Conservation (phyloP, 2,797 vertebrate species). For the Chrysocyon brachyurus region DNA sequence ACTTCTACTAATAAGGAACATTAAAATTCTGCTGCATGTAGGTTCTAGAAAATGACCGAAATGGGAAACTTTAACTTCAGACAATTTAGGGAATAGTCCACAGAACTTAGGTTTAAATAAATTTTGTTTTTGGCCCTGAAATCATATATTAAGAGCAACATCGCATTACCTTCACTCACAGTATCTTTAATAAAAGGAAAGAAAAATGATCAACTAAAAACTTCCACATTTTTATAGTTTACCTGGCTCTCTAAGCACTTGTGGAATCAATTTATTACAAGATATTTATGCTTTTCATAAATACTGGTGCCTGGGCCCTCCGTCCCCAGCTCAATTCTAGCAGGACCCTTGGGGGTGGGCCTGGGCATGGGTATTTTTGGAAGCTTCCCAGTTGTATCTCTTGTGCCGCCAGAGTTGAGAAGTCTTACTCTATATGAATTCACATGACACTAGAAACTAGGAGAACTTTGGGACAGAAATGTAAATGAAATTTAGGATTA, state of each 20-base stretch:
- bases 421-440: background rate
- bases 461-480: background rate
- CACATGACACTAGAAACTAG: background rate
- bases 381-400: background rate
- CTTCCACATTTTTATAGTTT: constrained; percentile 52
- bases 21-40: constrained; percentile 73
- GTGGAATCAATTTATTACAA: background rate
- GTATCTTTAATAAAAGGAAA: constrained; percentile 71
- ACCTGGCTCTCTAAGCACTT: constrained; percentile 42
- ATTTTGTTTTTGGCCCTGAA: constrained; percentile 34
- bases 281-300: background rate
- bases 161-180: constrained; percentile 35
- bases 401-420: background rate
- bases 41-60: constrained; percentile 73
- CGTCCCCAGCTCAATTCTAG: background rate
- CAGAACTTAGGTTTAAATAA: constrained; percentile 52
- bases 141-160: constrained; percentile 63
- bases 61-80: constrained; percentile 69
- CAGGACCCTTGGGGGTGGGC: background rate
- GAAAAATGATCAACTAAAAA: constrained; percentile 72
- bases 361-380: background rate
- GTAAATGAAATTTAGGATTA: constrained; percentile 34
- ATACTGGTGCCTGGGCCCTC: background rate
- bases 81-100: constrained; percentile 76
- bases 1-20: constrained; percentile 78